Evolutionary conservation across 2,113 vertebrate genomes (phyloP).

Genomic region (Crotophaga sulcirostris): DNA sequence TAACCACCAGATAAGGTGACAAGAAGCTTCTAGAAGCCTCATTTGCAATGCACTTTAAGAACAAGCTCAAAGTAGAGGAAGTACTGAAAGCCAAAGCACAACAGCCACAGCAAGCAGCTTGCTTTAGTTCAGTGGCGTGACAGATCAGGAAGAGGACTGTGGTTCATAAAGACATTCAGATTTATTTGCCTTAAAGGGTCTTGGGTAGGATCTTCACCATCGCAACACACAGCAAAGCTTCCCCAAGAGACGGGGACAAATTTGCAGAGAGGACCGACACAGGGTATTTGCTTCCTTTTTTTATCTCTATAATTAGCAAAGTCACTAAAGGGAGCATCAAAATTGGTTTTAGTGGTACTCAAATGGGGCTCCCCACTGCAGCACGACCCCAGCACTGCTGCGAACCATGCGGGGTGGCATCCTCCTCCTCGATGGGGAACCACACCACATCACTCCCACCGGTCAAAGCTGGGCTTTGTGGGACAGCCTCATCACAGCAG

Average conservation of each 20-base stretch:
- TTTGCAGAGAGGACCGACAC: background rate
- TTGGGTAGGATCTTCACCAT: background rate
- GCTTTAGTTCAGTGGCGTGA: background rate
- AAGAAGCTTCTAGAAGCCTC: conserved; percentile 64
- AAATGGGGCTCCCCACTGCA: too few species aligned
- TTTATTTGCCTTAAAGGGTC: background rate
- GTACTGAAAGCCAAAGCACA: background rate
- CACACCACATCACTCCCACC: background rate
- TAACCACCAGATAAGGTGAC: conserved; percentile 69
- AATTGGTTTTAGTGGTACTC: background rate
- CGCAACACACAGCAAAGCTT: accelerated
- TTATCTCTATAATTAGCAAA: background rate
- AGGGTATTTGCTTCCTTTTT: background rate
- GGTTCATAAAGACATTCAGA: background rate
- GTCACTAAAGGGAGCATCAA: background rate
- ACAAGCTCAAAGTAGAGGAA: conserved; percentile 48
- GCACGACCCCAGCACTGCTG: background rate
- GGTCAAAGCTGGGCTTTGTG: accelerated
- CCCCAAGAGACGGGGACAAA: background rate
- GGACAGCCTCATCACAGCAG: background rate
- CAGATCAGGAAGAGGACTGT: background rate
- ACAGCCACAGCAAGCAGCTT: background rate
- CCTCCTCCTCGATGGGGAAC: background rate
- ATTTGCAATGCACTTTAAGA: conserved; percentile 49
- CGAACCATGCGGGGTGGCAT: background rate